Evolutionary conservation across 2,888 invertebrate genomes (phyloP).

Genomic region (Plebejus anna): DNA sequence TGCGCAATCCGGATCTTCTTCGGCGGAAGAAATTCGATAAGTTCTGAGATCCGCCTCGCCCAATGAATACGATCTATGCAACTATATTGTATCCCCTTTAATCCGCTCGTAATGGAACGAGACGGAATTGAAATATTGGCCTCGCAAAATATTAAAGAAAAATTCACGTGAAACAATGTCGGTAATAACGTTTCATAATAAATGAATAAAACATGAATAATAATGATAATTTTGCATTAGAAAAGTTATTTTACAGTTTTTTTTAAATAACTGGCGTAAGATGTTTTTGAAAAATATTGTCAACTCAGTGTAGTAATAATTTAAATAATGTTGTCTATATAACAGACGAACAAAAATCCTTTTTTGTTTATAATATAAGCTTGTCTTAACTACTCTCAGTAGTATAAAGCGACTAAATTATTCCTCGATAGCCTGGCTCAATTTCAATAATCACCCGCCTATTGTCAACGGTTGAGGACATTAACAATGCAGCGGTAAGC

Average conservation of each 20-base stretch:
- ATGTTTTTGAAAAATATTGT: too few species aligned
- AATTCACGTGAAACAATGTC: neutral
- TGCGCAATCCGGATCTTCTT: neutral
- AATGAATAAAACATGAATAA: too few species aligned
- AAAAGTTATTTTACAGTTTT: too few species aligned
- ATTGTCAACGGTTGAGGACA: neutral
- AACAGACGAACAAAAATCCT: too few species aligned
- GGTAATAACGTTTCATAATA: too few species aligned
- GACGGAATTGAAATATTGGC: neutral
- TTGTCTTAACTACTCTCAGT: neutral
- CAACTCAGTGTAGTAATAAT: too few species aligned
- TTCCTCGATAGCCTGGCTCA: neutral
- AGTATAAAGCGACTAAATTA: neutral
- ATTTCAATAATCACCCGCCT: neutral
- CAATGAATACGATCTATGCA: neutral
- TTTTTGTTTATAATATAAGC: too few species aligned
- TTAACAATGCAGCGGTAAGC: neutral
- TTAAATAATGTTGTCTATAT: too few species aligned
- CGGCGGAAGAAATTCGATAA: constrained; percentile 8
- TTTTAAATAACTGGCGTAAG: too few species aligned
- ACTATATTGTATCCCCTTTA: neutral
- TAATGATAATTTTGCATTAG: too few species aligned
- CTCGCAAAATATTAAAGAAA: neutral
- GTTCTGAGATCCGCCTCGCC: neutral
- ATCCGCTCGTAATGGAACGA: neutral